Percentiles rank a stretch among this genome's conserved stretches.
Evolutionary conservation across 2,113 vertebrate species (phyloP).

Genomic region (Atrichornis clamosus): DNA sequence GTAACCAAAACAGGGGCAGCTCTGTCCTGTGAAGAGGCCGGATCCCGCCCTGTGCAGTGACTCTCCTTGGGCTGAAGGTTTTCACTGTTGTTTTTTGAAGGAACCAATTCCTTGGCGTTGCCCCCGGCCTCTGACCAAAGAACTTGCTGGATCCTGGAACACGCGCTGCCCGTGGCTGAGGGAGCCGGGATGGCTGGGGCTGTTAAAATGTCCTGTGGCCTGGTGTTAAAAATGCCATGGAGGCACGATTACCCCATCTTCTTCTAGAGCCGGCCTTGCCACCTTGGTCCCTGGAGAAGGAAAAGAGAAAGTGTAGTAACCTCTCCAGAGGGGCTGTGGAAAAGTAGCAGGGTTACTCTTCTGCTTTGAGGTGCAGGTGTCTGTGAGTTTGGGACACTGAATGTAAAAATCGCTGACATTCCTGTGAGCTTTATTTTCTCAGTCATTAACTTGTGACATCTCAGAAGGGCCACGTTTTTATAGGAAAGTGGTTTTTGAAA

Average conservation of each 20-base stretch:
- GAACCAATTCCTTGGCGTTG: background rate
- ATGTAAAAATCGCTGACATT: background rate
- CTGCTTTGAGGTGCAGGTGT: background rate
- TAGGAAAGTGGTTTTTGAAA: background rate
- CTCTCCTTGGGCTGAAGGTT: background rate
- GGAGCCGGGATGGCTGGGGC: background rate
- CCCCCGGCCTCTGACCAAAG: background rate
- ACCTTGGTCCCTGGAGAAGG: background rate
- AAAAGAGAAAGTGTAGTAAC: background rate
- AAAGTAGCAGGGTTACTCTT: background rate
- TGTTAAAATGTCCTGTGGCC: background rate
- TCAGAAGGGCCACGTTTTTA: background rate
- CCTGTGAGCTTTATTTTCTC: background rate
- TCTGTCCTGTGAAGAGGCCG: background rate
- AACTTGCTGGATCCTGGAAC: background rate
- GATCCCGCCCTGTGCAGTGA: background rate
- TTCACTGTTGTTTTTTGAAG: background rate
- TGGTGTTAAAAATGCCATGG: background rate
- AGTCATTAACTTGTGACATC: background rate
- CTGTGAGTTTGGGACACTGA: background rate
- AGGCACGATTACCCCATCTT: background rate
- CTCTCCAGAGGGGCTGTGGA: background rate
- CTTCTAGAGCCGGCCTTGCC: background rate
- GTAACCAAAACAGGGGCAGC: background rate
- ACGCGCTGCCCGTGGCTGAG: fast-evolving